phyloP scores from a whole-genome alignment of 2,113 vertebrate genomes.

The Tringa solitaria region DNA sequence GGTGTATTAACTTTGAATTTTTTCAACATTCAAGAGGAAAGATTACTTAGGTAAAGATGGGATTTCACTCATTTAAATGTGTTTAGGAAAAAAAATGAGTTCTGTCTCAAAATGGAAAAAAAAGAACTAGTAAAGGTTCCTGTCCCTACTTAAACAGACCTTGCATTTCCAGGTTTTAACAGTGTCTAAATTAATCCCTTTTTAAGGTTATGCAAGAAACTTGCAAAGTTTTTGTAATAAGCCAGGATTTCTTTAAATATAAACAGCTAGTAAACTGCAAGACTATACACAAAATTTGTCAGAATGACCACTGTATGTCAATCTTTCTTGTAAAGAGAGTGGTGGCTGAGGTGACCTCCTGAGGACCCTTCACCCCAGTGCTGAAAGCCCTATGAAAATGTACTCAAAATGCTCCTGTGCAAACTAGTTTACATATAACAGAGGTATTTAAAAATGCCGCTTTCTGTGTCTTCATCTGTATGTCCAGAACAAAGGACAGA shows the following conservation, averaged over 20 bases:
- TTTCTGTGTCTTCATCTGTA: background rate
- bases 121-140: background rate
- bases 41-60: background rate
- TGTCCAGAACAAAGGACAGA: background rate
- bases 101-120: background rate
- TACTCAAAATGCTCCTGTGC: fast-evolving
- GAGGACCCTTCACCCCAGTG: background rate
- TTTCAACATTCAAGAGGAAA: background rate
- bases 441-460: background rate
- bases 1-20: background rate
- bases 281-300: background rate
- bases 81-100: background rate
- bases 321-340: background rate
- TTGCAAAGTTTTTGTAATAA: background rate
- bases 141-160: background rate
- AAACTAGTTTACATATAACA: background rate
- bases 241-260: background rate
- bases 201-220: background rate
- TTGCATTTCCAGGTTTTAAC: background rate
- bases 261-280: background rate
- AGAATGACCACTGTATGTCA: background rate
- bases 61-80: background rate
- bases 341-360: background rate
- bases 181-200: background rate
- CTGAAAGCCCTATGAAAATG: background rate